A percentile compares a stretch with the other conserved stretches of the same genome.
Evolutionary conservation across 1,140 invertebrate genomes (phyloP).

Genomic region (Teleopsis dalmanni): DNA sequence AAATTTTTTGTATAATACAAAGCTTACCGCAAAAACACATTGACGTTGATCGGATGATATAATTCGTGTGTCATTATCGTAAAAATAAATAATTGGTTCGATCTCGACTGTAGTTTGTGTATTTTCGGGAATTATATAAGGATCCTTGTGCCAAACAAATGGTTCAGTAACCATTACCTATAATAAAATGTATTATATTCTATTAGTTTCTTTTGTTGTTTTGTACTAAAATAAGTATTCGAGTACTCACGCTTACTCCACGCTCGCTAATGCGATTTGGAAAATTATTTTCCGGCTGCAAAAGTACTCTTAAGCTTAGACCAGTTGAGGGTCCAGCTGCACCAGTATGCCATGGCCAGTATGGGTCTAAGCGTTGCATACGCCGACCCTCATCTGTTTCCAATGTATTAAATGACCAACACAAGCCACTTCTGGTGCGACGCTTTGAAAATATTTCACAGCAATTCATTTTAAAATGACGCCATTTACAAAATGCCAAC

Average conservation of each 20-base stretch:
- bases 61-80: conserved; percentile 30
- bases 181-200: not conserved
- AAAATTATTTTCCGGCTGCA: conserved; percentile 23
- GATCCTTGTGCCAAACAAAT: conserved; percentile 30
- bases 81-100: conserved; percentile 35
- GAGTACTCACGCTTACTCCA: conserved; percentile 21
- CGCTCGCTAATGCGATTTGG: conserved; percentile 22
- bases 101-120: conserved; percentile 30
- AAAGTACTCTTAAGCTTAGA: conserved; percentile 20
- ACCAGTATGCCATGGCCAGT: conserved; percentile 34
- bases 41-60: conserved; percentile 27
- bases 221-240: not conserved
- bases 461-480: conserved; percentile 24
- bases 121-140: conserved; percentile 23
- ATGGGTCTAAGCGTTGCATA: conserved; percentile 22
- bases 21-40: conserved; percentile 36
- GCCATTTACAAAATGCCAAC: conserved; percentile 29
- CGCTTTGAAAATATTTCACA: conserved; percentile 36
- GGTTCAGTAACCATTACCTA: conserved; percentile 29
- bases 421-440: conserved; percentile 51
- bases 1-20: too few relatives aligned
- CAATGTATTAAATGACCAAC: conserved; percentile 50
- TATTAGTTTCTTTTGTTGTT: too few relatives aligned
- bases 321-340: conserved; percentile 30
- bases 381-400: conserved; percentile 38